Conservation (phyloP, 2,113 vertebrate genomes). For the Odobenus rosmarus region DNA sequence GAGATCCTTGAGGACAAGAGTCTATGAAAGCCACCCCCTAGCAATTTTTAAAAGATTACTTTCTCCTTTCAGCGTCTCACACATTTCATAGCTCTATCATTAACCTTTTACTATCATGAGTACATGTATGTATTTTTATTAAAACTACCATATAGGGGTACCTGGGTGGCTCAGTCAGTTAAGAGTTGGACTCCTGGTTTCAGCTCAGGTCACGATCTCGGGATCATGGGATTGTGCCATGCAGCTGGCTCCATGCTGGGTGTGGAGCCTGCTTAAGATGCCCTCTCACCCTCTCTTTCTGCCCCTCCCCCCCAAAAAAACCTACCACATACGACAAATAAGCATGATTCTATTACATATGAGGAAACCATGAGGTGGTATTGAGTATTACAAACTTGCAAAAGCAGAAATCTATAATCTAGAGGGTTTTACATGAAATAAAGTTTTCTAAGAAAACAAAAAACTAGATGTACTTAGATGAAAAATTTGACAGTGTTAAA, state of each 20-base stretch:
- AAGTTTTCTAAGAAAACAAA: constrained; percentile 22
- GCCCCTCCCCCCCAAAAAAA: not conserved
- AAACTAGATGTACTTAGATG: not conserved
- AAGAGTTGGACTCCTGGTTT: not conserved
- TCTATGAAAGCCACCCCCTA: not conserved
- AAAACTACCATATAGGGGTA: not conserved
- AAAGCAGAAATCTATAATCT: not conserved
- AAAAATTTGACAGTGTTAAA: constrained; percentile 19
- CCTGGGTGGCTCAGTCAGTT: not conserved
- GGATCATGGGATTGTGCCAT: not conserved
- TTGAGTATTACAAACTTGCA: not conserved
- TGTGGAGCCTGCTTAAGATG: not conserved
- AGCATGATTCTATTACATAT: not conserved
- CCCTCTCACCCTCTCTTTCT: not conserved
- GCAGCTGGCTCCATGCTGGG: not conserved
- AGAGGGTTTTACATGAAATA: constrained; percentile 26
- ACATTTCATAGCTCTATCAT: not conserved
- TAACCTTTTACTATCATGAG: not conserved
- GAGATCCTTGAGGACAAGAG: not conserved
- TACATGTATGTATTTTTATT: not conserved
- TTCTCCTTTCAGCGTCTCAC: not conserved
- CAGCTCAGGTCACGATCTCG: not conserved
- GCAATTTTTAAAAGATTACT: not conserved
- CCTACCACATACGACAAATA: not conserved
- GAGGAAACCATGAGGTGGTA: not conserved